phyloP scores from a whole-genome alignment of 2,797 vertebrate species.

The Enoplosus armatus region DNA sequence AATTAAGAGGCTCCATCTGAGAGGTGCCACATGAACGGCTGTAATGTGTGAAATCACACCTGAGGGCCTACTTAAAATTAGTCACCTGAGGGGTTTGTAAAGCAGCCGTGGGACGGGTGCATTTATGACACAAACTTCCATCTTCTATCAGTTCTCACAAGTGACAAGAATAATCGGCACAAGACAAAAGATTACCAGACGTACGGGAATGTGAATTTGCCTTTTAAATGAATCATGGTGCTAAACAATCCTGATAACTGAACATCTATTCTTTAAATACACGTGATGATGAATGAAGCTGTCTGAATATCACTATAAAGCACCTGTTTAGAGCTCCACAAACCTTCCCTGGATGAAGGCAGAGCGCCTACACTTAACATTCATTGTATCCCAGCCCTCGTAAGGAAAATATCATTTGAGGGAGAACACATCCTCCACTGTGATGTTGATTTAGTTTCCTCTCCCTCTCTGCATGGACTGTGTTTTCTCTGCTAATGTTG shows the following conservation, averaged over 20 bases:
- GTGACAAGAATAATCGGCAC: slow-evolving; percentile 52
- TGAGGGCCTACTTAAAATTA: slow-evolving; percentile 78
- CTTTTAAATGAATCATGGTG: slow-evolving; percentile 42
- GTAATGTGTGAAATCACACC: slow-evolving; percentile 79
- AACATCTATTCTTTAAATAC: slow-evolving; percentile 28
- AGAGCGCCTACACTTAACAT: slow-evolving; percentile 67
- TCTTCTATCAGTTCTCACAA: slow-evolving; percentile 30
- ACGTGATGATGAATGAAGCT: slow-evolving; percentile 43
- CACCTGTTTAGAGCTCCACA: slow-evolving; percentile 75
- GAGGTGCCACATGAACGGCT: slow-evolving; percentile 73
- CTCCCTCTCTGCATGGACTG: slow-evolving; percentile 70
- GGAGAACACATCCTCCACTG: slow-evolving; percentile 85
- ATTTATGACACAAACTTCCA: slow-evolving; percentile 55
- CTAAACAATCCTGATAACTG: slow-evolving; percentile 51
- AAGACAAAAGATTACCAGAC: slow-evolving; percentile 28
- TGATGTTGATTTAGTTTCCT: slow-evolving; percentile 86
- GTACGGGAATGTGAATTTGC: slow-evolving; percentile 32
- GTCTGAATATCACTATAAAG: slow-evolving; percentile 65
- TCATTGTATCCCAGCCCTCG: slow-evolving; percentile 65
- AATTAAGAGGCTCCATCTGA: slow-evolving; percentile 77
- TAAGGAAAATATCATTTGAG: slow-evolving; percentile 79
- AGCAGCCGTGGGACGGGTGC: slow-evolving; percentile 54
- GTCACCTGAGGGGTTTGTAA: slow-evolving; percentile 78
- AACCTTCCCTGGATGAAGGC: slow-evolving; percentile 51
- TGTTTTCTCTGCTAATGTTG: slow-evolving; percentile 91